Percentiles rank a stretch among this genome's conserved stretches.
These are phyloP conservation scores for Gonatopus flavifemur DNA, from an alignment of 1,140 invertebrate genomes.

Conservation along the genomic window DNA sequence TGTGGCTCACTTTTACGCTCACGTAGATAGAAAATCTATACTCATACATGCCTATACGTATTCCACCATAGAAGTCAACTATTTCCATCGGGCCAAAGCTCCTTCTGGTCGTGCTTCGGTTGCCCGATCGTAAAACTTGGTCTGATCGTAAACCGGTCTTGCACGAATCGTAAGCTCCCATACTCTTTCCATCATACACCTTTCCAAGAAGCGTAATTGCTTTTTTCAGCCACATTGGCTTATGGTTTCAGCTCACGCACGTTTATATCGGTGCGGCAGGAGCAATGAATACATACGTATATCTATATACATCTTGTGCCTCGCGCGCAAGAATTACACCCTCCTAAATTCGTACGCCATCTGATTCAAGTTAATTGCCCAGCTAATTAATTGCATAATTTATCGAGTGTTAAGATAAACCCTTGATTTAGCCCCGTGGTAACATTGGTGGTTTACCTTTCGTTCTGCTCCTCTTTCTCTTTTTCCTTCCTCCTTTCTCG, in stretches of 20 bases:
- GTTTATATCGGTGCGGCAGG: conserved; percentile 6
- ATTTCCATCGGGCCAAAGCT: too few relatives aligned
- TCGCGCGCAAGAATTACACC: conserved; percentile 29
- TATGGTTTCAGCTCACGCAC: conserved; percentile 45
- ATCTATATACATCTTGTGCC: too few relatives aligned
- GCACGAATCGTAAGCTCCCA: conserved; percentile 14
- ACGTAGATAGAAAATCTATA: too few relatives aligned
- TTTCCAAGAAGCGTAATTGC: conserved; percentile 30
- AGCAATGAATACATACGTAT: too few relatives aligned
- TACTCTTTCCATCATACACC: conserved; percentile 12
- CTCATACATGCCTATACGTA: too few relatives aligned
- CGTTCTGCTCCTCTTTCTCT: too few relatives aligned
- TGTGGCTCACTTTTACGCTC: too few relatives aligned
- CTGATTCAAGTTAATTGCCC: conserved; percentile 50
- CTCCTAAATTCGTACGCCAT: conserved; percentile 47
- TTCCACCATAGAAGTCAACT: too few relatives aligned
- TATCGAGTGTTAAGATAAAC: conserved; percentile 44
- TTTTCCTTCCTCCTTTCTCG: not conserved
- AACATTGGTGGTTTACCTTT: conserved; percentile 10
- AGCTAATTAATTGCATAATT: conserved; percentile 52
- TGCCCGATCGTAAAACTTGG: conserved; percentile 16
- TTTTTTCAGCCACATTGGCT: conserved; percentile 32
- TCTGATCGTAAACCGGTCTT: conserved; percentile 28
- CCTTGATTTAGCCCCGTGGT: conserved; percentile 42
- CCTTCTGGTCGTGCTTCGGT: too few relatives aligned